These are phyloP conservation scores for Porites divaricata DNA, from an alignment of 92 coral and sea anemone species.

Conservation along the genomic window DNA sequence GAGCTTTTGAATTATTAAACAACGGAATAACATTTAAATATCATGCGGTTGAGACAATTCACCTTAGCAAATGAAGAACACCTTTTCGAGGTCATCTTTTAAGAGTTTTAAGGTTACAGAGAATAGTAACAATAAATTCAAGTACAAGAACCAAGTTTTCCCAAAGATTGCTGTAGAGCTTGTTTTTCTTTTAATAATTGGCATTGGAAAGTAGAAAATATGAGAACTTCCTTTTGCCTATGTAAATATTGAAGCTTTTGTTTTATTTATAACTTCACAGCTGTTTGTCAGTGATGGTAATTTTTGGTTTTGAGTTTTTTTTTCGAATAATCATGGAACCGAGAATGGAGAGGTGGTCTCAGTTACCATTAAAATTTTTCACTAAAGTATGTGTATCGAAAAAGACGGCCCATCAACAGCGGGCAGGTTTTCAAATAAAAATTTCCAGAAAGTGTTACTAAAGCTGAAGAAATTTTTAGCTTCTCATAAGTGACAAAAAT, in stretches of 20 bases:
- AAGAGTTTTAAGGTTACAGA: neutral
- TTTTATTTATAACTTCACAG: conserved; percentile 46
- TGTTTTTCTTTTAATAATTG: neutral
- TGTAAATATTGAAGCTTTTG: conserved; percentile 39
- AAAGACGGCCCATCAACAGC: too few relatives aligned
- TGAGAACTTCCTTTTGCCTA: neutral
- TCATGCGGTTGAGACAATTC: conserved; percentile 23
- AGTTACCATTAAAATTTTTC: neutral
- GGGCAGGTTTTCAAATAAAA: too few relatives aligned
- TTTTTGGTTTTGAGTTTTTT: conserved; percentile 3
- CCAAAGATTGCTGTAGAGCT: neutral
- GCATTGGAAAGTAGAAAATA: neutral
- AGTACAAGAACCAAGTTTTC: neutral
- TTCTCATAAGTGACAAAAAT: neutral
- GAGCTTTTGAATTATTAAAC: conserved; percentile 32
- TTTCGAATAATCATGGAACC: neutral
- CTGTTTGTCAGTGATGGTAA: conserved; percentile 39
- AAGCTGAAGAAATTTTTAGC: neutral
- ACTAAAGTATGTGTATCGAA: neutral
- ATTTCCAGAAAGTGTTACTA: neutral
- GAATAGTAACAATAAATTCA: neutral
- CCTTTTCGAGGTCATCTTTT: neutral
- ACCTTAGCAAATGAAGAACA: conserved; percentile 7
- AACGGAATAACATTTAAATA: conserved; percentile 31
- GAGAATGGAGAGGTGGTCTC: neutral